These are phyloP conservation scores for Platorchestia sp. DNA, from an alignment of 1,140 invertebrate genomes.

Conservation along the genomic window DNA sequence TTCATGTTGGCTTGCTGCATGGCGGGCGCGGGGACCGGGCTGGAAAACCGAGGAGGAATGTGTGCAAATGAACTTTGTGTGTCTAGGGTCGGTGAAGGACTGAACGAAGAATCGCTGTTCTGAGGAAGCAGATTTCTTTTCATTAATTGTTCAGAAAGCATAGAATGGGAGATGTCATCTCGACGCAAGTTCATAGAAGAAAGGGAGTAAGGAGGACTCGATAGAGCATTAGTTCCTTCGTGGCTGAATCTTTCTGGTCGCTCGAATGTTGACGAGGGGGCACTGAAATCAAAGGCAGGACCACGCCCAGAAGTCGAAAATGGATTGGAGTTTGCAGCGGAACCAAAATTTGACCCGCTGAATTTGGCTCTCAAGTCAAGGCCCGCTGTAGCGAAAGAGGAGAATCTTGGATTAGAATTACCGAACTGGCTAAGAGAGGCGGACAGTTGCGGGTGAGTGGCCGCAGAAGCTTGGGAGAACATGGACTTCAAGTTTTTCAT, in stretches of 20 bases:
- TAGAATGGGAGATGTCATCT: not conserved
- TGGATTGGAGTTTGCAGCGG: not conserved
- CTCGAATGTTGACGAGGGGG: not conserved
- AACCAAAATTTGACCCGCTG: not conserved
- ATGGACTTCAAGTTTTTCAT: slow-evolving; percentile 25
- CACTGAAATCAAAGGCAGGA: not conserved
- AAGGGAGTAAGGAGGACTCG: not conserved
- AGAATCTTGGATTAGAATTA: not conserved
- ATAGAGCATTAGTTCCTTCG: not conserved
- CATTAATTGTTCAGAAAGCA: not conserved
- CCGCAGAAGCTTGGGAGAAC: not conserved
- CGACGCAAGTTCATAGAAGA: not conserved
- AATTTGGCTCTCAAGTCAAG: not conserved
- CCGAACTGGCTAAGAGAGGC: no score
- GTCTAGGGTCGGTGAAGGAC: not conserved
- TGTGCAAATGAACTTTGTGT: not conserved
- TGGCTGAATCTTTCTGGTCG: slow-evolving; percentile 11
- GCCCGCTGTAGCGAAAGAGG: not conserved
- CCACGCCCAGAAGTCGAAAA: not conserved
- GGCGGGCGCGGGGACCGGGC: not conserved
- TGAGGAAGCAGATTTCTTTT: not conserved
- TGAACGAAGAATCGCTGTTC: not conserved
- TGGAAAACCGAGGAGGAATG: slow-evolving; percentile 9
- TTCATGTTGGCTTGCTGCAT: not conserved
- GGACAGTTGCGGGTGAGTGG: not conserved